These are phyloP conservation scores for Amblyopsis rosae DNA, from an alignment of 2,113 vertebrate species.

Conservation along the genomic window DNA sequence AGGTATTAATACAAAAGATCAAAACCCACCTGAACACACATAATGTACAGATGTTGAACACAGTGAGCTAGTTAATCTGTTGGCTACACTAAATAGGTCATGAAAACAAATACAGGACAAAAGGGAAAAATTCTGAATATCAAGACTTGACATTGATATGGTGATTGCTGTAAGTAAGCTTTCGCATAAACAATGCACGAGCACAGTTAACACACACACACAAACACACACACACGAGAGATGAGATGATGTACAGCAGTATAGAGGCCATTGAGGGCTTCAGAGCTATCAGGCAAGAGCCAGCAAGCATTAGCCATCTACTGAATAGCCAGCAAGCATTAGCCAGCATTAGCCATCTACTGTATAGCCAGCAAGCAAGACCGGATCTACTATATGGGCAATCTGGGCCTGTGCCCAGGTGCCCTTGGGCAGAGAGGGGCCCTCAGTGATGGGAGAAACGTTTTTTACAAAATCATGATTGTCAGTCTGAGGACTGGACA, in stretches of 20 bases:
- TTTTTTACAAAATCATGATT: too few species aligned
- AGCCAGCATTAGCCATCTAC: too few species aligned
- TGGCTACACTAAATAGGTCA: conserved; percentile 1
- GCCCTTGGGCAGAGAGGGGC: too few species aligned
- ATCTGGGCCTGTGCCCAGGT: too few species aligned
- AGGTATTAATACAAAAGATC: conserved; percentile 5
- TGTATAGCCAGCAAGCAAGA: too few species aligned
- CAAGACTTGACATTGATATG: conserved; percentile 40
- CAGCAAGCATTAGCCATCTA: too few species aligned
- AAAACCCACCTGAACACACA: background rate
- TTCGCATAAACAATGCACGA: background rate
- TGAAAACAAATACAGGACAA: conserved; percentile 13
- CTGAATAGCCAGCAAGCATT: too few species aligned
- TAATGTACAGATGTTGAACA: conserved; percentile 18
- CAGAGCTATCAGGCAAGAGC: background rate
- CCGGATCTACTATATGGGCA: too few species aligned
- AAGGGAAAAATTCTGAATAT: conserved; percentile 41
- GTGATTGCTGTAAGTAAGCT: conserved; percentile 29
- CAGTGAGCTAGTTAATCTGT: conserved; percentile 3
- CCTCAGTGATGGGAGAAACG: too few species aligned
- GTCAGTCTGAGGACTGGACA: too few species aligned
- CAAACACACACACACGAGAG: conserved; percentile 19
- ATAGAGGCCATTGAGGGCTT: conserved; percentile 5
- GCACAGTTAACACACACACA: background rate
- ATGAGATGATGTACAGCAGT: conserved; percentile 27